Evolutionary conservation across 2,888 invertebrate species (phyloP).

Genomic region (Rhaphigaster nebulosa): DNA sequence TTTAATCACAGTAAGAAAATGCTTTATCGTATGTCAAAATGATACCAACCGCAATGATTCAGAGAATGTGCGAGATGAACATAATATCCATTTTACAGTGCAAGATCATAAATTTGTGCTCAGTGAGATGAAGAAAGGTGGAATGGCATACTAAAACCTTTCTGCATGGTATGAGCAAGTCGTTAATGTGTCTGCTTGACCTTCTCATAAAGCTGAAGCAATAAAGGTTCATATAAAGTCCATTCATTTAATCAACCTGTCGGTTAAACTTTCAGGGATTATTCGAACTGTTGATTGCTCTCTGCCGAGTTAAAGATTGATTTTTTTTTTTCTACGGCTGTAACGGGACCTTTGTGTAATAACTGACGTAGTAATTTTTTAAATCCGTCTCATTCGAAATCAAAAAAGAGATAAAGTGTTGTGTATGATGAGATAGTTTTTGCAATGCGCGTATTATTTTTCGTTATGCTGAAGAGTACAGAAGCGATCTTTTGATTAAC

Average conservation of each 20-base stretch:
- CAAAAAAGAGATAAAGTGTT: too few relatives aligned
- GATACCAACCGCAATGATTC: neutral
- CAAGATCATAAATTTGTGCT: neutral
- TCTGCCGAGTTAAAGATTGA: too few relatives aligned
- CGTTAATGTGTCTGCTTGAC: neutral
- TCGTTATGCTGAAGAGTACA: too few relatives aligned
- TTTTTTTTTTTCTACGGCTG: too few relatives aligned
- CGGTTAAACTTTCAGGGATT: neutral
- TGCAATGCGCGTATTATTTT: too few relatives aligned
- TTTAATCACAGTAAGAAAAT: neutral
- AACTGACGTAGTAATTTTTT: too few relatives aligned
- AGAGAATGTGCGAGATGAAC: neutral
- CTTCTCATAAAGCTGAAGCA: neutral
- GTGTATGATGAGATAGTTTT: too few relatives aligned
- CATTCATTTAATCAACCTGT: neutral
- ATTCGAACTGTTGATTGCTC: neutral
- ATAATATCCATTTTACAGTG: neutral
- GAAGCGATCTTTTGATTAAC: too few relatives aligned
- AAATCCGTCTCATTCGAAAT: too few relatives aligned
- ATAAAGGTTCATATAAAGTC: slow-evolving; percentile 10
- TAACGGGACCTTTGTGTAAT: too few relatives aligned
- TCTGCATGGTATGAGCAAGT: neutral
- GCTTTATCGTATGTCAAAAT: neutral
- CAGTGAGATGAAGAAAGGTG: slow-evolving; percentile 14
- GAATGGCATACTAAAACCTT: neutral